phyloP scores from a whole-genome alignment of 2,797 vertebrate genomes.

The Peromyscus melanophrys region DNA sequence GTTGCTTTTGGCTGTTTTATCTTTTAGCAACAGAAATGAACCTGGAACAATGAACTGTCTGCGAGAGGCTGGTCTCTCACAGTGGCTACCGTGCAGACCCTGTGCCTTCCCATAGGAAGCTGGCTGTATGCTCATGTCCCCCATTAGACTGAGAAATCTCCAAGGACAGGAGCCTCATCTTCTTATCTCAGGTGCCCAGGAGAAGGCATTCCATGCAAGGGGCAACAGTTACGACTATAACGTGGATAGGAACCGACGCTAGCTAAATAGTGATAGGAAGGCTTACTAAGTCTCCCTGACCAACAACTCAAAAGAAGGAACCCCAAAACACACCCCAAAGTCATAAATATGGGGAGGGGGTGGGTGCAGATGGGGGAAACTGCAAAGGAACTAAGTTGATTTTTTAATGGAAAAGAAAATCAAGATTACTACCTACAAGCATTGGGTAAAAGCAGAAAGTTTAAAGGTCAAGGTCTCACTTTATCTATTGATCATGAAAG shows the following conservation, averaged over 20 bases:
- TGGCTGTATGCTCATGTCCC: background rate
- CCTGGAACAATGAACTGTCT: background rate
- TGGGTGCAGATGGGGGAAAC: background rate
- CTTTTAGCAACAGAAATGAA: background rate
- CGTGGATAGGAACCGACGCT: fast-evolving
- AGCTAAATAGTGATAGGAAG: background rate
- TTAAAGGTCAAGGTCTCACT: background rate
- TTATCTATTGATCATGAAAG: background rate
- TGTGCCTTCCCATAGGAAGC: background rate
- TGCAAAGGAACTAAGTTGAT: background rate
- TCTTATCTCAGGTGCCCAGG: background rate
- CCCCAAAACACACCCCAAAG: background rate
- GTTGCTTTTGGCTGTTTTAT: background rate
- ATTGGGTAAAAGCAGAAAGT: background rate
- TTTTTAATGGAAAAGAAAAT: background rate
- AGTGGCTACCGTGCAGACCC: background rate
- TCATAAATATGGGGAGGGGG: background rate
- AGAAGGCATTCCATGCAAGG: background rate
- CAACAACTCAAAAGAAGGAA: background rate
- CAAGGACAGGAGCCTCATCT: background rate
- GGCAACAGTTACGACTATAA: no score
- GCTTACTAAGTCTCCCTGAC: background rate
- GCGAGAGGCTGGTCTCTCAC: background rate
- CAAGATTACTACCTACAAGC: background rate
- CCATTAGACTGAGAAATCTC: no score